A percentile compares a stretch with the other conserved stretches of the same genome.
Evolutionary conservation across 1,140 invertebrate species (phyloP).

Genomic region (Pseudachorutes palmiensis): DNA sequence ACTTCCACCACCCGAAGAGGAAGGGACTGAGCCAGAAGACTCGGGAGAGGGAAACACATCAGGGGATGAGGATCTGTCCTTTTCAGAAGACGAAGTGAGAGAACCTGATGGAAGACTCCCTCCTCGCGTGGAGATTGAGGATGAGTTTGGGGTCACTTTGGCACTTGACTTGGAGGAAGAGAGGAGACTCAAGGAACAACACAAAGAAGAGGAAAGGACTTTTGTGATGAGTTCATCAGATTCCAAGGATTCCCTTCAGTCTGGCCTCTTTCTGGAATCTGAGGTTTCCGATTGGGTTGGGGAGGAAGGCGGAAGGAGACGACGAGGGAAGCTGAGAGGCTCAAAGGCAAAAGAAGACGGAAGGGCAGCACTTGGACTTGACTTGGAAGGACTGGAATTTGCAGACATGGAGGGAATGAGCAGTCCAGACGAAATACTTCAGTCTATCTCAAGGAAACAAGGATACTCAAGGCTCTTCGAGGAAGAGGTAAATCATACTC

Average conservation of each 20-base stretch:
- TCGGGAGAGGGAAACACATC: conserved; percentile 13
- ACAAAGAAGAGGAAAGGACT: neutral
- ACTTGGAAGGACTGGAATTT: conserved; percentile 57
- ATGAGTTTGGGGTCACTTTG: conserved; percentile 51
- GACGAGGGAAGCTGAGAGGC: too few species aligned
- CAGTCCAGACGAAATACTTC: conserved; percentile 35
- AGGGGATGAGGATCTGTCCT: conserved; percentile 10
- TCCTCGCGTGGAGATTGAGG: conserved; percentile 57
- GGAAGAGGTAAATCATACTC: conserved; percentile 13
- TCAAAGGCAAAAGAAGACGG: conserved; percentile 42
- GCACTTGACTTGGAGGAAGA: conserved; percentile 46
- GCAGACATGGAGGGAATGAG: conserved; percentile 51
- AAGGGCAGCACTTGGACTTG: conserved; percentile 39
- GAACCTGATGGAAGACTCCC: conserved; percentile 6
- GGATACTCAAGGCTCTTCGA: conserved; percentile 24
- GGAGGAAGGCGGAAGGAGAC: conserved; percentile 51
- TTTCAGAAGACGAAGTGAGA: conserved; percentile 18
- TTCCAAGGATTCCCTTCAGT: conserved; percentile 32
- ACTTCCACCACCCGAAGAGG: conserved; percentile 7
- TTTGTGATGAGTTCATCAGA: conserved; percentile 26
- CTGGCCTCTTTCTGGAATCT: conserved; percentile 58
- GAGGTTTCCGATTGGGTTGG: conserved; percentile 74
- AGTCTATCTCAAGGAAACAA: conserved; percentile 17
- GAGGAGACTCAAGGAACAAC: neutral
- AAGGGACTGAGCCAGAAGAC: conserved; percentile 17